phyloP scores from a whole-genome alignment of 37 sponge, comb jelly and placozoan species.

The Cliona cf. orientalis region DNA sequence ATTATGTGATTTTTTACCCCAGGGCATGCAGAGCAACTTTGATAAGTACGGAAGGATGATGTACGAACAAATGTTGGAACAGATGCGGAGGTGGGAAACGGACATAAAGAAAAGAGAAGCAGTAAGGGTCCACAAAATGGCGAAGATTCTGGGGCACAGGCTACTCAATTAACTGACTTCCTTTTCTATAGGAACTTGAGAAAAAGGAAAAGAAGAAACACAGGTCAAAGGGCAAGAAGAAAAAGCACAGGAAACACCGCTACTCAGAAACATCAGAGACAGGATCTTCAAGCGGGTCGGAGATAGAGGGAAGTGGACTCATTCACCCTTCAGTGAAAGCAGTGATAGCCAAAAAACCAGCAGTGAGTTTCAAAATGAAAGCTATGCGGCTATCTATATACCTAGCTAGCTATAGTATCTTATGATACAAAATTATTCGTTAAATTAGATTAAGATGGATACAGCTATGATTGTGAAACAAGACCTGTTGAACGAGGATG shows the following conservation, averaged over 20 bases:
- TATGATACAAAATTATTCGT: too few species aligned
- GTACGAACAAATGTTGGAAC: slow-evolving; percentile 30
- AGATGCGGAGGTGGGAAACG: slow-evolving; percentile 1
- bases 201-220: slow-evolving; percentile 7
- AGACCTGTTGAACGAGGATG: slow-evolving; percentile 17
- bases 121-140: not conserved
- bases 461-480: slow-evolving; percentile 34
- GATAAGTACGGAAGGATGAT: slow-evolving; percentile 7
- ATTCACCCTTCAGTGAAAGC: slow-evolving; percentile 15
- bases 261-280: not conserved
- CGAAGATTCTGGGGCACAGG: not conserved
- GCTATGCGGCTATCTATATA: not conserved
- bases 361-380: not conserved
- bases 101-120: slow-evolving; percentile 15
- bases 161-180: too few species aligned
- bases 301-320: not conserved
- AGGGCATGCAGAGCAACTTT: slow-evolving; percentile 29
- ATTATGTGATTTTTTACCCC: not conserved
- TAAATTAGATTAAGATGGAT: slow-evolving; percentile 38
- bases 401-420: not conserved
- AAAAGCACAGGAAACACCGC: not conserved
- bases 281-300: not conserved
- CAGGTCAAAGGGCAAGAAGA: not conserved
- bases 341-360: slow-evolving; percentile 14
- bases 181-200: too few species aligned